These are phyloP conservation scores for Sebastes elongatus DNA, from an alignment of 2,797 vertebrate species.

Conservation along the genomic window DNA sequence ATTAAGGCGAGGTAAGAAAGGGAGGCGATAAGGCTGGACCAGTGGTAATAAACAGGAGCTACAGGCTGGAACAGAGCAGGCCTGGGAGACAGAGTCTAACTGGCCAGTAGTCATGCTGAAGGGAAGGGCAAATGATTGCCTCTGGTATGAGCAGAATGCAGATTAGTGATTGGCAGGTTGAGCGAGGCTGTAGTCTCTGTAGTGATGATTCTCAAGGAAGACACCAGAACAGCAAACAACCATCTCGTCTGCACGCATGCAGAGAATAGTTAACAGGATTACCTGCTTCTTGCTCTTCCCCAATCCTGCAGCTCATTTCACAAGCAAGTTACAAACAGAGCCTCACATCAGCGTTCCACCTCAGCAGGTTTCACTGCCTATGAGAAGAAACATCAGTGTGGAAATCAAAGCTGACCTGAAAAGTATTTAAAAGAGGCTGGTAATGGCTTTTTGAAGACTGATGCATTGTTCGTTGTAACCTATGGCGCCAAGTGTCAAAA, in stretches of 20 bases:
- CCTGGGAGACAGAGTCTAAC: constrained; percentile 8
- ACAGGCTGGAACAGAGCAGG: constrained; percentile 34
- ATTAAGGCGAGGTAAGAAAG: constrained; percentile 59
- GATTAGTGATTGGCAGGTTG: constrained; percentile 31
- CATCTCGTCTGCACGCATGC: constrained; percentile 40
- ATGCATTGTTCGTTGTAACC: background rate
- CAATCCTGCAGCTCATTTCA: constrained; percentile 47
- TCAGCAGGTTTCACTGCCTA: constrained; percentile 9
- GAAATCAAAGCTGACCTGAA: constrained; percentile 11
- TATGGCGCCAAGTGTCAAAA: background rate
- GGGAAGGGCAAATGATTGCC: constrained; percentile 23
- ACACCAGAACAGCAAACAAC: constrained; percentile 23
- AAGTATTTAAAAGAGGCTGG: background rate
- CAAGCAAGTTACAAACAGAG: constrained; percentile 24
- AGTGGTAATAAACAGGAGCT: constrained; percentile 46
- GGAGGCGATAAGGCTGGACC: constrained; percentile 48
- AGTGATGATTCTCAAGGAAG: constrained; percentile 41
- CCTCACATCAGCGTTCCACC: constrained; percentile 37
- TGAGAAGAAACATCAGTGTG: constrained; percentile 29
- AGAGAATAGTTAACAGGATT: constrained; percentile 54
- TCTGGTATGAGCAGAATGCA: constrained; percentile 26
- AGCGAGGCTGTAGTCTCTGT: constrained; percentile 12
- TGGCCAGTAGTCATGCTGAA: background rate
- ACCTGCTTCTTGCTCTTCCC: constrained; percentile 28
- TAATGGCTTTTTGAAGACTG: background rate